A percentile compares a stretch with the other conserved stretches of the same genome.
Conservation (phyloP, 2,888 invertebrate genomes). For the Epistrophe eligans region DNA sequence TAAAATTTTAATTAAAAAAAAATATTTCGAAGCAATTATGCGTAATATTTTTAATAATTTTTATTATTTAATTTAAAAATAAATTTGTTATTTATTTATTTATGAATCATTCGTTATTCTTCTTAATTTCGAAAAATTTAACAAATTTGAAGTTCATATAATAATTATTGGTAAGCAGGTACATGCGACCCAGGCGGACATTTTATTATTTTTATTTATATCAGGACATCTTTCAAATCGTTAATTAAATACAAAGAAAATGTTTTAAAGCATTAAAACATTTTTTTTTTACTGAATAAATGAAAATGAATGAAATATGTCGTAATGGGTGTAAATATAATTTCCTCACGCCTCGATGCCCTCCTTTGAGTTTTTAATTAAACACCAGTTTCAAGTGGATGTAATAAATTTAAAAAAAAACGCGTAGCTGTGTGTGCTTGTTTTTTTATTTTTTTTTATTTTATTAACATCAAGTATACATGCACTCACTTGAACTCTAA, state of each 20-base stretch:
- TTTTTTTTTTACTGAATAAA: not conserved
- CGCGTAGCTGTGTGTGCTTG: not conserved
- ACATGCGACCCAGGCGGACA: not conserved
- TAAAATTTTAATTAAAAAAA: no score
- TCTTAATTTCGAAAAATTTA: not conserved
- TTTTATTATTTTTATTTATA: not conserved
- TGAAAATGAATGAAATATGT: conserved; percentile 24
- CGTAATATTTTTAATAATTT: no score
- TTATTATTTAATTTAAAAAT: no score
- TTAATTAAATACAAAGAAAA: conserved; percentile 19
- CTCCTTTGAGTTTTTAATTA: conserved; percentile 34
- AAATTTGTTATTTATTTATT: no score
- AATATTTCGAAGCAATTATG: no score
- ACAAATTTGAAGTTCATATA: no score
- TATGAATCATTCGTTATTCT: no score
- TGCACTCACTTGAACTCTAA: conserved; percentile 39
- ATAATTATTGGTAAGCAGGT: no score
- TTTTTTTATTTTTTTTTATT: conserved; percentile 15
- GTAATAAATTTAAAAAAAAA: not conserved
- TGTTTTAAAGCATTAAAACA: not conserved
- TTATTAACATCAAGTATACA: conserved; percentile 15
- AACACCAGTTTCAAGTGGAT: conserved; percentile 17
- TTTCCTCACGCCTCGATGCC: conserved; percentile 15
- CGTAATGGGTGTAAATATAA: conserved; percentile 23
- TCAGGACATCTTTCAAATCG: conserved; percentile 1